A percentile compares a stretch with the other conserved stretches of the same genome.
phyloP scores from a whole-genome alignment of 2,797 vertebrate species.

The Sebastes matsubarae region DNA sequence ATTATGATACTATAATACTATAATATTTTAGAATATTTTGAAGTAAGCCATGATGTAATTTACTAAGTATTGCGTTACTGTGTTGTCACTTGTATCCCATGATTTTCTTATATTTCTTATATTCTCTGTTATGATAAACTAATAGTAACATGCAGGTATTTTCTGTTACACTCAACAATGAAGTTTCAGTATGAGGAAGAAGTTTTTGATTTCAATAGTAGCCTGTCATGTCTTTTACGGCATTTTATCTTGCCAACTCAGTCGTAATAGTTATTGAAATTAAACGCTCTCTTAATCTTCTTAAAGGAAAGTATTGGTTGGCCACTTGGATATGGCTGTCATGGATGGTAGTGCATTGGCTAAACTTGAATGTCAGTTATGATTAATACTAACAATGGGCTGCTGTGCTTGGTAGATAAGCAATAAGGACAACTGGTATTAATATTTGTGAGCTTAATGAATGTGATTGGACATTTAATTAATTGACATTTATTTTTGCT shows the following conservation, averaged over 20 bases:
- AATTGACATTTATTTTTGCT: too few relatives aligned
- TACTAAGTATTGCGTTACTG: background rate
- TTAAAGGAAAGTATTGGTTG: background rate
- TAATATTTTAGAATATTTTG: background rate
- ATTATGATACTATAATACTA: too few relatives aligned
- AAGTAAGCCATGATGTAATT: background rate
- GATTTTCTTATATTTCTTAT: background rate
- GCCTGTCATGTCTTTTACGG: background rate
- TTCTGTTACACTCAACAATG: background rate
- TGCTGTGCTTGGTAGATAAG: background rate
- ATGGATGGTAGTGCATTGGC: background rate
- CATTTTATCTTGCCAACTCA: background rate
- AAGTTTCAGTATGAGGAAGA: background rate
- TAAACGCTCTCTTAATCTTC: background rate
- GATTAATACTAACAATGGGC: background rate
- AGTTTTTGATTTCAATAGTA: background rate
- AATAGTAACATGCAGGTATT: background rate
- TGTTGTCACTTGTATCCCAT: background rate
- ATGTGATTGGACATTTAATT: background rate
- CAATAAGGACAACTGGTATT: background rate
- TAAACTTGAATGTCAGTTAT: background rate
- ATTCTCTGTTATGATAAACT: background rate
- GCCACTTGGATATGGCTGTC: background rate
- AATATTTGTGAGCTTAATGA: background rate
- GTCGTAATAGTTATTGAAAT: background rate